Conservation (phyloP, 1,140 invertebrate species). For the Drosophila tani region DNA sequence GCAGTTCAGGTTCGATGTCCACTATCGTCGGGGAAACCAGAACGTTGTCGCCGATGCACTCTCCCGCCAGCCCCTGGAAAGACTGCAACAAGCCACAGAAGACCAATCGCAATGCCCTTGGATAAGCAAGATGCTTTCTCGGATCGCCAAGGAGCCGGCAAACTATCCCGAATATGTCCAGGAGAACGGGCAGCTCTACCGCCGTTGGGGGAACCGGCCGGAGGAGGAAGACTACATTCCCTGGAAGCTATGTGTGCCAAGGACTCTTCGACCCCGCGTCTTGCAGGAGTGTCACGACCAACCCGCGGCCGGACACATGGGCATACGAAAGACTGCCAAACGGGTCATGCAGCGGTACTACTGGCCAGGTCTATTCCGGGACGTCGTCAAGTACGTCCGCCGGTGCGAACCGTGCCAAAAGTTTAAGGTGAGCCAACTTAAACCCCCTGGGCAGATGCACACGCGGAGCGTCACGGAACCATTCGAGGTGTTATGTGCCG, state of each 20-base stretch:
- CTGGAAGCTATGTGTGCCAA: not conserved
- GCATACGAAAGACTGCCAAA: not conserved
- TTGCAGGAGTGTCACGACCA: constrained; percentile 4
- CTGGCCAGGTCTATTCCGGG: too few relatives aligned
- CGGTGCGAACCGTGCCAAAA: too few relatives aligned
- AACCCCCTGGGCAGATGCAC: too few relatives aligned
- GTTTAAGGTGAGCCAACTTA: too few relatives aligned
- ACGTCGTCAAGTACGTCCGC: too few relatives aligned
- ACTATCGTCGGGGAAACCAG: not conserved
- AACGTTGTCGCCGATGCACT: not conserved
- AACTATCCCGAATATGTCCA: not conserved
- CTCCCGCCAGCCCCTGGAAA: not conserved
- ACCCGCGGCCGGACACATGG: not conserved
- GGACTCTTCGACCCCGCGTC: not conserved
- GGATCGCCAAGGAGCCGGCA: not conserved
- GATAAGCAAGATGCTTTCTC: not conserved
- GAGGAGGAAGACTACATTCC: not conserved
- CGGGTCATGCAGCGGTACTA: not conserved
- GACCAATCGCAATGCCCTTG: too few relatives aligned
- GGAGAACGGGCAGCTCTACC: not conserved
- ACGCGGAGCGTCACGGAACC: too few relatives aligned
- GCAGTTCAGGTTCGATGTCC: not conserved
- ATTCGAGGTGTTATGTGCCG: too few relatives aligned
- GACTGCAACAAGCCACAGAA: not conserved
- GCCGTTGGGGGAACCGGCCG: not conserved